Evolutionary conservation across 2,888 invertebrate species (phyloP).

Genomic region (Dusona sp.): DNA sequence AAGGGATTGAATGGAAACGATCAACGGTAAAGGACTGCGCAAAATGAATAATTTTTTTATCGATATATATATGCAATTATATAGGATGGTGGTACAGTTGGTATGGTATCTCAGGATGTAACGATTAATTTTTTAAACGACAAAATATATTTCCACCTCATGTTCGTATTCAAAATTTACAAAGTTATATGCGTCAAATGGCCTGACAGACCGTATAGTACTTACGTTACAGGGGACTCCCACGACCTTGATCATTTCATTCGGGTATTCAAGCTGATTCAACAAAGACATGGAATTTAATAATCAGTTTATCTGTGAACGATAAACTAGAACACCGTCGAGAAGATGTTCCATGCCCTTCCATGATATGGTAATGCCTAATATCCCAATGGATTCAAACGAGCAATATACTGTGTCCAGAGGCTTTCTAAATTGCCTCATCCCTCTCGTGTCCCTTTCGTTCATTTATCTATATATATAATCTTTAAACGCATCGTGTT

Average conservation of each 20-base stretch:
- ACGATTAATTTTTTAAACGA: not conserved
- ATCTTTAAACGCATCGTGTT: not conserved
- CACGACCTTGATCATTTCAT: not conserved
- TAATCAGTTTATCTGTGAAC: conserved; percentile 52
- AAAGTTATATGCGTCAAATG: not conserved
- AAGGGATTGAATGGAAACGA: conserved; percentile 23
- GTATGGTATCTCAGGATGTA: not conserved
- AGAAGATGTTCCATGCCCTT: not conserved
- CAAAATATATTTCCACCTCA: not conserved
- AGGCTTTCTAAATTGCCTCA: conserved; percentile 3
- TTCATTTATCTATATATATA: not conserved
- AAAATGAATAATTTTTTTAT: not conserved
- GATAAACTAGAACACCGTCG: conserved; percentile 4
- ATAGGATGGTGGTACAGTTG: not conserved
- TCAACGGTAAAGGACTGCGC: not conserved
- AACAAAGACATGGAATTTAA: conserved; percentile 55
- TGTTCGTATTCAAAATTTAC: not conserved
- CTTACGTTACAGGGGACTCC: not conserved
- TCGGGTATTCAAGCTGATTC: not conserved
- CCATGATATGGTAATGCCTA: conserved; percentile 34
- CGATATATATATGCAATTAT: not conserved
- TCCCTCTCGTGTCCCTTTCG: conserved; percentile 7
- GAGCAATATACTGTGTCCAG: not conserved
- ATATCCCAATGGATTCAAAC: conserved; percentile 19
- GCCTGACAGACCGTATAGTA: not conserved